Conservation (phyloP, 2,888 invertebrate species). For the Rhagium mordax region DNA sequence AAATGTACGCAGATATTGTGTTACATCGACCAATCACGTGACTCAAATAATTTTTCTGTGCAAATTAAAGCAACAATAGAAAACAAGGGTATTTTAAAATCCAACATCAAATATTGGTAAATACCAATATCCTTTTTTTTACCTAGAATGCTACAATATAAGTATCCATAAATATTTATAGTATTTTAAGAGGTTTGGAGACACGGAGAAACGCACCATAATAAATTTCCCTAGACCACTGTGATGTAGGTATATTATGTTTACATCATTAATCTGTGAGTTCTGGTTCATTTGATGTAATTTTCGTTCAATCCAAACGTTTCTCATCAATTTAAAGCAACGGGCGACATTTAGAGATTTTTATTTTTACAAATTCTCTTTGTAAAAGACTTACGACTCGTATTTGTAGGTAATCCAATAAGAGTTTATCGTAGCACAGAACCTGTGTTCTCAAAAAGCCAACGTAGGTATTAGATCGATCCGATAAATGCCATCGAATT, state of each 20-base stretch:
- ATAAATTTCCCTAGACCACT: background rate
- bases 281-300: conserved; percentile 16
- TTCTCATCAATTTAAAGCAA: conserved; percentile 43
- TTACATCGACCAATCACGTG: too few relatives aligned
- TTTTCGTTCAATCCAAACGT: conserved; percentile 33
- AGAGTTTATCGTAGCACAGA: conserved; percentile 61
- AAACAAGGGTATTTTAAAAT: too few relatives aligned
- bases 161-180: too few relatives aligned
- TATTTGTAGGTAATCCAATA: conserved; percentile 63
- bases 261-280: background rate
- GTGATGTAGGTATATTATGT: background rate
- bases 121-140: too few relatives aligned
- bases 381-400: conserved; percentile 59
- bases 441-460: conserved; percentile 56
- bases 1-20: too few relatives aligned
- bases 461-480: conserved; percentile 56
- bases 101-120: too few relatives aligned
- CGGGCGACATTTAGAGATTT: conserved; percentile 56
- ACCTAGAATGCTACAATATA: too few relatives aligned
- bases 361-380: conserved; percentile 60
- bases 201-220: too few relatives aligned
- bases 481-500: conserved; percentile 54
- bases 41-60: too few relatives aligned
- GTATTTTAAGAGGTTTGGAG: too few relatives aligned
- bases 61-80: too few relatives aligned